Conservation (phyloP, 1,140 invertebrate genomes). For the Oscheius sp. region DNA sequence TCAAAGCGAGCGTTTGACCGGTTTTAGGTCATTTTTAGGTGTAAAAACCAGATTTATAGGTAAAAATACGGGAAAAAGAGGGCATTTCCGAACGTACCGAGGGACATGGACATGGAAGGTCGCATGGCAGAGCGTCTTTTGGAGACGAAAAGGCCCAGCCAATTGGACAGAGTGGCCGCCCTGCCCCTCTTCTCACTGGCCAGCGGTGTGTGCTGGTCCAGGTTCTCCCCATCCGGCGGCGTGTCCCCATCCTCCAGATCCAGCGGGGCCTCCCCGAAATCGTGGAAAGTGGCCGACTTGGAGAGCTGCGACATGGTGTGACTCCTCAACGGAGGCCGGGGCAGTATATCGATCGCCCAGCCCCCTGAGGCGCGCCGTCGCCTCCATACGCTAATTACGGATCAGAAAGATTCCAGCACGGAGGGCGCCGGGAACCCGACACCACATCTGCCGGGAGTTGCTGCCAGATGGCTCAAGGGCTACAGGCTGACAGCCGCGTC, state of each 20-base stretch:
- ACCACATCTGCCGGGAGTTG: slow-evolving; percentile 6
- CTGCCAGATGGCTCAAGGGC: too few relatives aligned
- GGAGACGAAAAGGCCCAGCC: slow-evolving; percentile 31
- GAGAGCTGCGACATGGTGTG: slow-evolving; percentile 38
- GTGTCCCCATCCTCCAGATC: slow-evolving; percentile 14
- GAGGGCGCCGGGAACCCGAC: slow-evolving; percentile 3
- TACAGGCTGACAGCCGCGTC: too few relatives aligned
- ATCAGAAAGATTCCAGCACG: slow-evolving; percentile 16
- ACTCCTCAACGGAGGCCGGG: neutral
- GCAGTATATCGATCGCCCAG: slow-evolving; percentile 26
- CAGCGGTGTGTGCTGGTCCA: slow-evolving; percentile 9
- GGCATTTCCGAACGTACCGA: neutral
- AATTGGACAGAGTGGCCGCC: slow-evolving; percentile 15
- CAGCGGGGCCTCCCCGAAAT: slow-evolving; percentile 39
- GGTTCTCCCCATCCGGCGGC: neutral
- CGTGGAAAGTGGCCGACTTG: slow-evolving; percentile 56
- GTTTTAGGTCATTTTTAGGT: too few relatives aligned
- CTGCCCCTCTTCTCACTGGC: neutral
- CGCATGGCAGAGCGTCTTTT: slow-evolving; percentile 12
- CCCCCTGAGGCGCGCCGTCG: slow-evolving; percentile 19
- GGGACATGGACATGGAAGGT: neutral
- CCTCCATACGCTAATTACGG: slow-evolving; percentile 10
- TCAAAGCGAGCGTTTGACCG: too few relatives aligned
- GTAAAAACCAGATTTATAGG: too few relatives aligned
- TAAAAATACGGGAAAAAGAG: too few relatives aligned